Base-by-base conservation (phyloP, 1,140 invertebrate species). In the Camponotus floridanus region DNA sequence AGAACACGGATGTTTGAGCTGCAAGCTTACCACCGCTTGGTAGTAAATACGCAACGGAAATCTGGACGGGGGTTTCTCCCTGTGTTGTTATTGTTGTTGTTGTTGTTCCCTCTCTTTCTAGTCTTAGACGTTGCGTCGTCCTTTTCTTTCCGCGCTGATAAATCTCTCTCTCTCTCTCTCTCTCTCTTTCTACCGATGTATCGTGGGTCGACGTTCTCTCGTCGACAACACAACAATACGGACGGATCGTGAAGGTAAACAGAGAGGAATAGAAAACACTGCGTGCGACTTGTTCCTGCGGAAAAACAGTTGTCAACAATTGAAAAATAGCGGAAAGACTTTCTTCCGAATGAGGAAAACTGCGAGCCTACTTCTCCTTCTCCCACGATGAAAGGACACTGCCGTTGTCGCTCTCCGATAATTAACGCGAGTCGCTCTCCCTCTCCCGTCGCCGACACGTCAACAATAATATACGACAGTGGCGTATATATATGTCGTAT, bases 1-100 rank as follows among this genome's bases (percentile, higher is more conserved):
- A 64, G 70, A 76, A 62, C 87, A 86, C 51, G 39, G 48, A 86
- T 39, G 45, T 57, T 55, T 78, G 71, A 65, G 39, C 84, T 18
- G 61, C 39, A 13, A 74, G 42, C 39, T 76, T 68, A 68, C 59
- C 1, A 57, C 65, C 62, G 33, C 51, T 45, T 33, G 15, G n/a
- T 26, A 36, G 33, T 26, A 59, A 74, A 59, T 42, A 13, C 36
- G 33, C 33, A 39, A 26, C n/a, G 36, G n/a, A 55, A 1, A 21
- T 13, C 7, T 8, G 48, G 57, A 61, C 13, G 36, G 36, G 15
- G 26, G 26, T 26, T 4, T 59, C 9, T 0, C 61, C 2, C 7
- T 78, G n/a, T 55, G 4, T 51, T 11, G 7, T 1, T 45, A n/a
- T 80, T 55, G 21, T 55, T 42, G n/a, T 55, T 45, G 31, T 80